These are phyloP conservation scores for Antheraea yamamai DNA, from an alignment of 2,888 invertebrate species.

Conservation along the genomic window DNA sequence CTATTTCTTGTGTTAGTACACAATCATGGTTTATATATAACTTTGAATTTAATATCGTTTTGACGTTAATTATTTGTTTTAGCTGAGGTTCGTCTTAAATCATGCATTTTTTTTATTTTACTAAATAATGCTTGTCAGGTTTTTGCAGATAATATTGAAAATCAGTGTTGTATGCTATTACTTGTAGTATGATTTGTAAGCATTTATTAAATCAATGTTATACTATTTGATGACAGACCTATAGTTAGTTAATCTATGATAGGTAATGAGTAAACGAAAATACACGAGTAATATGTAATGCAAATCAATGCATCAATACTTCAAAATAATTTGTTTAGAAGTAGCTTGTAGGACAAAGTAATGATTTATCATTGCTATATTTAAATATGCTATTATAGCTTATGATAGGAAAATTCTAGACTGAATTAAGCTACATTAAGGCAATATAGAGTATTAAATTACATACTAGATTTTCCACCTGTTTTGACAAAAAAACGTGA, in stretches of 20 bases:
- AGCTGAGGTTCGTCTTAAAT: no score
- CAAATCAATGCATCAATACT: conserved; percentile 47
- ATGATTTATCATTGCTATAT: conserved; percentile 55
- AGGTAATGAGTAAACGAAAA: neutral
- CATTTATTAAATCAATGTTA: neutral
- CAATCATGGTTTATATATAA: no score
- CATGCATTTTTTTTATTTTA: no score
- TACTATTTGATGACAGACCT: conserved; percentile 4
- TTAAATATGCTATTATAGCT: conserved; percentile 57
- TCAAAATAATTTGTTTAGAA: conserved; percentile 48
- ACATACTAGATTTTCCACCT: conserved; percentile 69
- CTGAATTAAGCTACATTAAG: conserved; percentile 78
- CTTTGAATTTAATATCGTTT: no score
- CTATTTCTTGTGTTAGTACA: no score
- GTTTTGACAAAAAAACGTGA: conserved; percentile 57
- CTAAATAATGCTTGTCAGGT: no score
- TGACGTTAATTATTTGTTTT: no score
- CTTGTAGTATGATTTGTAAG: neutral
- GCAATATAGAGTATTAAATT: conserved; percentile 57
- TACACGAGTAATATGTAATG: conserved; percentile 1
- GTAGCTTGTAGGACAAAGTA: conserved; percentile 57
- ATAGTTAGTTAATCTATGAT: neutral
- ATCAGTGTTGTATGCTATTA: no score
- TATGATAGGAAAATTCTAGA: conserved; percentile 75
- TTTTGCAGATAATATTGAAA: no score